phyloP scores from a whole-genome alignment of 2,113 vertebrate species.

The Sander vitreus region DNA sequence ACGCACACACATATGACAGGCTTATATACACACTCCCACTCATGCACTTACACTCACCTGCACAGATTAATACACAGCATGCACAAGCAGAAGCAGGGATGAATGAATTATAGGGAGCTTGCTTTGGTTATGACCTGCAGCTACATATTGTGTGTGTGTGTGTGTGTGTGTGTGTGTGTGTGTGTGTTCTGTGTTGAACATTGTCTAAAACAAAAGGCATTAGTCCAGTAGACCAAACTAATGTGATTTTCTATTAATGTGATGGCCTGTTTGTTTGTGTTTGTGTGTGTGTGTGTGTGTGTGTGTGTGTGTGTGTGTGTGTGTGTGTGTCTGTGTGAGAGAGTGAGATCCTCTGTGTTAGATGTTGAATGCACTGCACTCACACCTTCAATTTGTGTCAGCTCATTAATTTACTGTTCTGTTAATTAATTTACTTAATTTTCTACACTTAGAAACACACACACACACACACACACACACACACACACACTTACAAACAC shows the following conservation, averaged over 20 bases:
- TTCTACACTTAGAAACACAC: not conserved
- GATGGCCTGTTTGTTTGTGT: constrained; percentile 41
- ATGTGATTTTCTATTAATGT: constrained; percentile 68
- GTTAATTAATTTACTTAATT: not conserved
- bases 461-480: not conserved
- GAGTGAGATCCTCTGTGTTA: constrained; percentile 12
- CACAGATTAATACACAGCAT: constrained; percentile 11
- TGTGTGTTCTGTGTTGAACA: constrained; percentile 49
- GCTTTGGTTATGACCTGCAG: constrained; percentile 45
- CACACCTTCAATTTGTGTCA: constrained; percentile 54
- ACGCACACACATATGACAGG: not conserved
- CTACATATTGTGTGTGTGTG: constrained; percentile 26
- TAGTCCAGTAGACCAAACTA: constrained; percentile 65
- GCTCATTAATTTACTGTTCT: constrained; percentile 53
- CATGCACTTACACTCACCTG: constrained; percentile 5
- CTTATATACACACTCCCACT: not conserved
- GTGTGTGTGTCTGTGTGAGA: constrained; percentile 12
- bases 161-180: not conserved
- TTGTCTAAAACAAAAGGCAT: constrained; percentile 55
- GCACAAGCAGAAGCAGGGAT: constrained; percentile 26
- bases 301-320: constrained; percentile 6
- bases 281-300: no score
- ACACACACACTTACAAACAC: not conserved
- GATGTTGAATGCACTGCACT: constrained; percentile 41
- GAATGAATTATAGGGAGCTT: constrained; percentile 53